Evolutionary conservation across 2,888 invertebrate genomes (phyloP).

Genomic region (Himalopsyche anomala): DNA sequence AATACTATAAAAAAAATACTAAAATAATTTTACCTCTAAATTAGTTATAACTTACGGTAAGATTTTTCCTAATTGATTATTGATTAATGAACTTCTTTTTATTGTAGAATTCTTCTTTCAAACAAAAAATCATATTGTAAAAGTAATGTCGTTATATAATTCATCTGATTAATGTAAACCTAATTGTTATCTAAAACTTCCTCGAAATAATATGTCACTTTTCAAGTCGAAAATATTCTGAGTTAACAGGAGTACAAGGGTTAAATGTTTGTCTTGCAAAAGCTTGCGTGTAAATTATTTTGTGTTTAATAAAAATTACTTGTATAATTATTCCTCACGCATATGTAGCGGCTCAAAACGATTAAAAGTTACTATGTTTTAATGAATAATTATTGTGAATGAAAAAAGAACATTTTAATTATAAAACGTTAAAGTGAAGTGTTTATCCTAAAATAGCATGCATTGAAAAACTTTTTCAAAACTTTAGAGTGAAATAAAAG

Average conservation of each 20-base stretch:
- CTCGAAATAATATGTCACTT: too few species aligned
- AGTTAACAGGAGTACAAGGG: background rate
- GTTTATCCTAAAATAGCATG: background rate
- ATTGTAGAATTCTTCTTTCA: too few species aligned
- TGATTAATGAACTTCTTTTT: too few species aligned
- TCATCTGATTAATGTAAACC: too few species aligned
- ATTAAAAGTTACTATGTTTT: background rate
- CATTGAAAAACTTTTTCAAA: background rate
- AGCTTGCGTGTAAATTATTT: conserved; percentile 1
- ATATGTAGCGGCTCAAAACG: background rate
- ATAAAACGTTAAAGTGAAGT: background rate
- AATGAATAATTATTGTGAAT: conserved; percentile 27
- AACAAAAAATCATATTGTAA: too few species aligned
- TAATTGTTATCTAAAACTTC: too few species aligned
- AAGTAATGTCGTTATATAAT: too few species aligned
- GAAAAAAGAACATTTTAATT: conserved; percentile 10
- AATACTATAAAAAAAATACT: too few species aligned
- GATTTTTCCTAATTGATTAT: too few species aligned
- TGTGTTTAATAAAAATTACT: conserved; percentile 19
- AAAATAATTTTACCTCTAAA: too few species aligned
- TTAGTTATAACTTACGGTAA: too few species aligned
- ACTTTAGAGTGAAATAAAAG: background rate
- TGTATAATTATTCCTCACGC: conserved; percentile 13
- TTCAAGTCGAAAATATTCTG: too few species aligned
- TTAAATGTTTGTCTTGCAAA: conserved; percentile 21